phyloP scores from a whole-genome alignment of 1,140 invertebrate genomes.

The Thalassaphorura encarpata region DNA sequence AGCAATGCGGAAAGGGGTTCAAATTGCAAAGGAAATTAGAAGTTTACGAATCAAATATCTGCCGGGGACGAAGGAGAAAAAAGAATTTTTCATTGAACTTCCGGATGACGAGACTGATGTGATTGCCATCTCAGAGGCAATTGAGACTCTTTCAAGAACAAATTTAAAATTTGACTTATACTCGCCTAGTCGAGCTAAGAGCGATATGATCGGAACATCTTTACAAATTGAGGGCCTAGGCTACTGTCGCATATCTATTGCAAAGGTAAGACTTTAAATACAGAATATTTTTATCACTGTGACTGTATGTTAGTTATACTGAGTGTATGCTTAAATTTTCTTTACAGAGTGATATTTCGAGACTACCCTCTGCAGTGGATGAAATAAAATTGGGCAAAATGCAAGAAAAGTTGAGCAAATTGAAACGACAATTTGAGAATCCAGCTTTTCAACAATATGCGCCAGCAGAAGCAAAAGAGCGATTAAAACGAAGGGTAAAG shows the following conservation, averaged over 20 bases:
- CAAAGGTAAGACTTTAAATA: conserved; percentile 11
- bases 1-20: conserved; percentile 6
- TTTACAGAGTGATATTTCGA: background rate
- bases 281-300: too few relatives aligned
- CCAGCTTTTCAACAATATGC: conserved; percentile 21
- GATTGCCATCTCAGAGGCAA: background rate
- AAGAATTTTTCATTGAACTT: conserved; percentile 8
- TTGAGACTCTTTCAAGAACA: conserved; percentile 6
- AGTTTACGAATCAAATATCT: conserved; percentile 10
- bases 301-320: too few relatives aligned
- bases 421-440: conserved; percentile 16
- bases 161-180: background rate
- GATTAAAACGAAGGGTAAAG: conserved; percentile 16
- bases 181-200: background rate
- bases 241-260: conserved; percentile 9
- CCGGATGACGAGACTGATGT: background rate
- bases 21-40: conserved; percentile 24
- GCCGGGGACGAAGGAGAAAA: conserved; percentile 3
- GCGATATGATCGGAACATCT: background rate
- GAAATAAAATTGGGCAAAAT: conserved; percentile 12
- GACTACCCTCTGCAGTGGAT: background rate
- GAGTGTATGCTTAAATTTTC: too few relatives aligned
- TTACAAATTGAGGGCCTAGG: conserved; percentile 7
- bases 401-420: conserved; percentile 14
- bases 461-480: conserved; percentile 16